Evolutionary conservation across 2,797 vertebrate genomes (phyloP), one percentile per base, ranked within the genome.

Genomic region (Ctenosaura bakeri): DNA sequence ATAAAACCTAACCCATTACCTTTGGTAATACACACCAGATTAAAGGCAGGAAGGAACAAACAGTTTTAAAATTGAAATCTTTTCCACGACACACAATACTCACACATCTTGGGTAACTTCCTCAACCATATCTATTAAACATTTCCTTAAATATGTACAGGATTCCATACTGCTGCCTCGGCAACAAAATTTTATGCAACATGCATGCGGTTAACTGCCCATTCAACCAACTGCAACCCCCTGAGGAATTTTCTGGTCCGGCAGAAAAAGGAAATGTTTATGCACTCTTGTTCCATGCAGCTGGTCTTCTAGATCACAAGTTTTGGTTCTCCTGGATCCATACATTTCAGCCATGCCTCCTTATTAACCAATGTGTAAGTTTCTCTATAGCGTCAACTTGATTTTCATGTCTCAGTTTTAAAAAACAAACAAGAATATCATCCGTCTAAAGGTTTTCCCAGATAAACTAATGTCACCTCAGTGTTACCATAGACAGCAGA

Each of bases 401-500:
- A 87, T 95, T 94, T 95, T 10, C 62, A 92, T 2, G 80, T 94
- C 90, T 91, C 92, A 87, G 66, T 0, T 62, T 78, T 84, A 38
- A 88, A 91, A 94, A 91, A 95, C 3, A n/a, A 56, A 87, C 54
- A 87, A 87, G 71, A 94, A 85, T 16, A 38, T 98, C 98, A 99
- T 95, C 99, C 99, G 88, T 99, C 99, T 96, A 99, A 97, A 93
- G 99, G 99, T 94, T 98, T 99, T 90, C 99, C 99, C 96, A 99
- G 97, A 95, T 99, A 99, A 93, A 99, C 99, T 99, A 99, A 99
- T 95, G 99, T 99, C 97, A 99, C 99, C 97, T 99, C 99, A 24
- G 99, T 99, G 98, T 99, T 99, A 87, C 99, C 99, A 42, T 99
- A 99, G 9, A 99, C 99, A 35, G 99, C 99, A 35, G 99, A 99